A percentile compares a stretch with the other conserved stretches of the same genome.
phyloP scores from a whole-genome alignment of 2,113 vertebrate species.

The Procavia capensis region DNA sequence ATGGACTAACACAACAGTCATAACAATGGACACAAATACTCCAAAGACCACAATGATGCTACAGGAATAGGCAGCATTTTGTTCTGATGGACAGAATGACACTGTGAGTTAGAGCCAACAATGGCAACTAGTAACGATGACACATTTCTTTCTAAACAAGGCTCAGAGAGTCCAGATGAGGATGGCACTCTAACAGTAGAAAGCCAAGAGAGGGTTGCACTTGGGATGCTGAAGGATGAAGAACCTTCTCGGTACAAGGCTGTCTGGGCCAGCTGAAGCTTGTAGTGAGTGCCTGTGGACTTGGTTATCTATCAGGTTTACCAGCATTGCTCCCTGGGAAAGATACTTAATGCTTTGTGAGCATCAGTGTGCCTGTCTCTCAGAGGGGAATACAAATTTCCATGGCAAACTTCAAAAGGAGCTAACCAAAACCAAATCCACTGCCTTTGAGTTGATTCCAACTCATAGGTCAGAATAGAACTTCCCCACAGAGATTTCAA shows the following conservation, averaged over 20 bases:
- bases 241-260: fast-evolving
- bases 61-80: neutral
- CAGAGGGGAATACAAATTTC: neutral
- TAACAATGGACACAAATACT: neutral
- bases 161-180: neutral
- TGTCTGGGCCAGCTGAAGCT: fast-evolving
- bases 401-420: neutral
- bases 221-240: neutral
- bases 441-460: too few species aligned
- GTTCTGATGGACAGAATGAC: neutral
- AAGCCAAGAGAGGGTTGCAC: neutral
- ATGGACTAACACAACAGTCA: neutral
- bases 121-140: neutral
- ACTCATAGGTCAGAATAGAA: too few species aligned
- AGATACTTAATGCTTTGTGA: too few species aligned
- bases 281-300: fast-evolving
- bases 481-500: too few species aligned
- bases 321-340: neutral
- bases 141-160: neutral
- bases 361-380: fast-evolving
- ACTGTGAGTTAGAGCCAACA: neutral
- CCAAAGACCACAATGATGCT: neutral
- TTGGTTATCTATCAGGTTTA: fast-evolving
- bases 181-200: too few species aligned
- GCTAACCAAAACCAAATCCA: too few species aligned